Evolutionary conservation across 2,113 vertebrate genomes (phyloP), one percentile per base, ranked within the genome.

Genomic region (Toxotes chatareus): DNA sequence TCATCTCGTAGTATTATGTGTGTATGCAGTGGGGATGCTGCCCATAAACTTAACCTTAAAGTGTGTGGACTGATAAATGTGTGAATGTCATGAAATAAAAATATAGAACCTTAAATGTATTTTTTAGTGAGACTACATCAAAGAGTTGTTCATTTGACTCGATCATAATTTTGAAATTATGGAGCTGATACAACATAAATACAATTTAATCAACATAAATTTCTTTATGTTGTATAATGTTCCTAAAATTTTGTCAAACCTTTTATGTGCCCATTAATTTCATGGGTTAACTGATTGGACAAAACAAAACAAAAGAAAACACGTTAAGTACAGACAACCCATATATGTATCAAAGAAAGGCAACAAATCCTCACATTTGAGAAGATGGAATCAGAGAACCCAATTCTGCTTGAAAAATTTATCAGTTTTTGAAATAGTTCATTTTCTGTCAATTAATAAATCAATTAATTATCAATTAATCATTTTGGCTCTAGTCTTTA

Each of bases 41-140:
- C 5, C 47, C 16, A 7, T 0, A 2, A 66, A 8, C 16, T 21
- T 12, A 1, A 32, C 0, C 7, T 9, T 2, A 7, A 36, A 17
- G 8, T 10, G 27, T 36, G 19, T 59, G 46, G 69, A 71, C 7
- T 34, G 11, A 61, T 66, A 44, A 63, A 64, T 38, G 34, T 1
- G 3, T 59, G 73, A 16, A 72, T 51, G 44, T 60, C 47, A 69
- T 74, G 8, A 62, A 31, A 56, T 12, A 49, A 36, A 64, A 13
- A 44, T 17, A 3, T 1, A 49, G 4, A 27, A 47, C 7, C 27
- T 66, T 14, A 27, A 23, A 65, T 46, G 12, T 34, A 23, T n/a
- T 47, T 55, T 44, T 64, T 64, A 7, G 14, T 34, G 12, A 59
- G 40, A 17, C 11, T 27, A 21, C 8, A 19, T 36, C 9, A 49